Percentiles rank a stretch among this genome's conserved stretches.
phyloP scores from a whole-genome alignment of 1,140 invertebrate genomes.

The Daktulosphaira vitifoliae region DNA sequence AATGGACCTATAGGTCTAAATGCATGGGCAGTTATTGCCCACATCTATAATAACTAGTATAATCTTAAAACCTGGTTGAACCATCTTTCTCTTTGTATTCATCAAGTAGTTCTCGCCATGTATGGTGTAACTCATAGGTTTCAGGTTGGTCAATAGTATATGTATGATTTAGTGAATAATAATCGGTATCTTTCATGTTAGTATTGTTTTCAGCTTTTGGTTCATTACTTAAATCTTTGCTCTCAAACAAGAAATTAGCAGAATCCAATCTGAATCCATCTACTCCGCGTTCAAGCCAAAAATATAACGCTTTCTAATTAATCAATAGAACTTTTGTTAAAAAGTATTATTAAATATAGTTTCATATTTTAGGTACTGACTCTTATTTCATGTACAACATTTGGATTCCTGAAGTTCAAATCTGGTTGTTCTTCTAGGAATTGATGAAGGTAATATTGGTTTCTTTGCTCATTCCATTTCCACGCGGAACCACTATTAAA shows the following conservation, averaged over 20 bases:
- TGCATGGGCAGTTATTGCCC: no score
- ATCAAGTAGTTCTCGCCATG: constrained; percentile 48
- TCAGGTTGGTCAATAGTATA: constrained; percentile 55
- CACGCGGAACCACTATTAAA: constrained; percentile 56
- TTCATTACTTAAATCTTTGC: constrained; percentile 43
- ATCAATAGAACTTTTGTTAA: no score
- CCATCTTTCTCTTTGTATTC: background rate
- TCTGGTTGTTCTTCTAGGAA: constrained; percentile 63
- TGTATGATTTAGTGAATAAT: constrained; percentile 52
- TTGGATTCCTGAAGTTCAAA: constrained; percentile 57
- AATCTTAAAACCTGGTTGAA: background rate
- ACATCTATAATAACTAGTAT: no score
- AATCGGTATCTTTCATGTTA: constrained; percentile 40
- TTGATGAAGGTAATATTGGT: constrained; percentile 66
- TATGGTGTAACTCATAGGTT: constrained; percentile 52
- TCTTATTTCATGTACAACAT: constrained; percentile 55
- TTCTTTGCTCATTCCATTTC: constrained; percentile 55
- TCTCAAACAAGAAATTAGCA: constrained; percentile 47
- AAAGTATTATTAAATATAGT: no score
- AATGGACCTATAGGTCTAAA: no score
- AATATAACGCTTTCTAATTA: constrained; percentile 44
- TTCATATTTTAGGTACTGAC: no score
- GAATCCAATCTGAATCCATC: constrained; percentile 63
- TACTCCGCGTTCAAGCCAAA: constrained; percentile 59
- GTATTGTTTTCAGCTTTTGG: constrained; percentile 26